Base-by-base conservation (phyloP, 2,888 invertebrate species). In the Acanthosepion pharaonis region DNA sequence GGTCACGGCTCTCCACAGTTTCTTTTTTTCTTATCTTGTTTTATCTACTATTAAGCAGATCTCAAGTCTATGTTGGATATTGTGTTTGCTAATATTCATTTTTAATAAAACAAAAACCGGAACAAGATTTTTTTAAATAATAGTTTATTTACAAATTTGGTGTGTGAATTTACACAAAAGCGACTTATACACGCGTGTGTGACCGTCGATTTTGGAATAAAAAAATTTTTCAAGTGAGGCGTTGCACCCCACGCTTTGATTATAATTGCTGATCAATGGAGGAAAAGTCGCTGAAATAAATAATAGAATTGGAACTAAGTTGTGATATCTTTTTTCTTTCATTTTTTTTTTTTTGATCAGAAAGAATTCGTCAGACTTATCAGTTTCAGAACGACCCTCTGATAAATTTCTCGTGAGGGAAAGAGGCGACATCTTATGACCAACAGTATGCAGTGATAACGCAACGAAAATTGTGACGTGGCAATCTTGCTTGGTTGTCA, bases 271-370 rank as follows among this genome's bases (percentile, higher is more conserved):
- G 1, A 78, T n/a, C 8, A n/a, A 28, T 8, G 1, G 9, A 28
- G 3, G 9, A 11, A 64, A 6, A 42, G 6, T n/a, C 6, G 8
- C n/a, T n/a, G 6, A 4, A n/a, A n/a, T 0, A n/a, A 3, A n/a
- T 0, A 11, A 78, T 78, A n/a, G 28, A 78, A n/a, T 28, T n/a
- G 28, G 28, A n/a, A 15, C n/a, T 0, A n/a, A n/a, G 28, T 78
- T 78, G 6, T 78, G 78, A 1, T 8, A 28, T 78, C 18, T 15
- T 20, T 55, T 55, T 18, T 55, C 1, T 55, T 53, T 53, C 15
- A 11, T 64, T 64, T 25, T 64, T 64, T 64, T 64, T 33, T 33
- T 33, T 78, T 78, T n/a, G 5, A 11, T 8, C n/a, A 8, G 18
- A 78, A n/a, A 78, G n/a, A 6, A 78, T 78, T 11, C 8, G 8